Evolutionary conservation across 2,113 vertebrate species (phyloP), one percentile per base, ranked within the genome.

Genomic region (Oryzias melastigma): DNA sequence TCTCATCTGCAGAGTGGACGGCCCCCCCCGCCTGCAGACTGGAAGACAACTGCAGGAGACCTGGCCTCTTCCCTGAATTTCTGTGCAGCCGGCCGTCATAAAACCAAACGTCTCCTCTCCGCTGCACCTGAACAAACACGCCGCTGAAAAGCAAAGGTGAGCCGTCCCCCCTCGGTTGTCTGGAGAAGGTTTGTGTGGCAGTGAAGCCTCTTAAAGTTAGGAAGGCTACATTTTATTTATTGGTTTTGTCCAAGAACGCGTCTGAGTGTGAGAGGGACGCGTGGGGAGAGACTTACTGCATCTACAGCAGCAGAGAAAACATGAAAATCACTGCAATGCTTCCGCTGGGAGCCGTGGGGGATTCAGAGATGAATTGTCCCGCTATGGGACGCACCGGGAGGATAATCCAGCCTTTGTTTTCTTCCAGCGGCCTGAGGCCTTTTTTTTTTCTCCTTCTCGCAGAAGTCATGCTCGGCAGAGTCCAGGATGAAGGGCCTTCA

Each of bases 91-190:
- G 83, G 90, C 88, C 85, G 90, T 90, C 89, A 81, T 89, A 88
- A 88, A 92, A 92, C 77, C 80, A 84, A 77, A 65, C n/a, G 77
- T 87, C 84, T 80, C 88, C 88, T 41, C 84, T 89, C 86, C 58
- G 72, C 79, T 89, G 52, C 86, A 96, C 94, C 96, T 96, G 94
- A 94, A 87, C 84, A 97, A 96, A 97, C 93, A 95, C 57, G 44
- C 75, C 54, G 84, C 87, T 83, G 89, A 82, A 81, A 75, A 15
- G 41, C 14, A 52, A 68, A 82, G 76, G 68, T 67, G 69, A 58
- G 56, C 16, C 24, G 29, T 35, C 62, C 35, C 53, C 18, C 14
- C 61, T 47, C 8, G 35, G 4, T 8, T n/a, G 29, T 17, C 25
- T 52, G 51, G 25, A 7, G 15, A n/a, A 20, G 24, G 29, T 52